A percentile compares a stretch with the other conserved stretches of the same genome.
These are phyloP conservation scores for Rousettus madagascariensis DNA, from an alignment of 2,797 vertebrate genomes.

Conservation along the genomic window DNA sequence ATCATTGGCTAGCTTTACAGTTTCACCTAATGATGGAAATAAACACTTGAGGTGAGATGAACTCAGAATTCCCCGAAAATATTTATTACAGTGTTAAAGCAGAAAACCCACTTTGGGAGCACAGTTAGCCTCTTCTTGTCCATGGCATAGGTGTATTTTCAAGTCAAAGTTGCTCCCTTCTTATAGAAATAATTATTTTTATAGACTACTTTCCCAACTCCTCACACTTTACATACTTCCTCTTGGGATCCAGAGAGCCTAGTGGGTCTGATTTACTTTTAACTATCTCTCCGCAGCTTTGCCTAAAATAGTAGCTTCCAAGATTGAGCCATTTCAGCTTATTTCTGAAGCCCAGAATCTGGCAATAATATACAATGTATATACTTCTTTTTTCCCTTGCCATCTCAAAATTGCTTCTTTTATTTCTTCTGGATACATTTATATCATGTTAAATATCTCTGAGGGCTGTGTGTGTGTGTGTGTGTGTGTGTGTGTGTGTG, in stretches of 20 bases:
- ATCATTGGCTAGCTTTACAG: not conserved
- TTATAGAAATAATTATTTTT: not conserved
- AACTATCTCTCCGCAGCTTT: not conserved
- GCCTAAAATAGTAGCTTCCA: not conserved
- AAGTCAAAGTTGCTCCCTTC: not conserved
- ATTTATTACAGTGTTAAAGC: not conserved
- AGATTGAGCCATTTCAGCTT: not conserved
- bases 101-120: not conserved
- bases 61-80: not conserved
- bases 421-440: not conserved
- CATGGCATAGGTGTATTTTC: not conserved
- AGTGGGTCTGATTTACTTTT: not conserved
- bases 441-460: not conserved
- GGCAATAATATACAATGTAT: not conserved
- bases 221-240: not conserved
- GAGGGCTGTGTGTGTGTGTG: not conserved
- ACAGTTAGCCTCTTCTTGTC: accelerated
- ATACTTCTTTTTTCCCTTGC: not conserved
- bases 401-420: not conserved
- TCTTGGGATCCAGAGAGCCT: conserved; percentile 15
- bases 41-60: not conserved
- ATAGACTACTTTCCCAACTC: not conserved
- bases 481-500: not conserved
- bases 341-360: not conserved
- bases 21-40: conserved; percentile 40